A percentile compares a stretch with the other conserved stretches of the same genome.
These are phyloP conservation scores for Hippocampus abdominalis DNA, from an alignment of 2,113 vertebrate genomes.

Conservation along the genomic window DNA sequence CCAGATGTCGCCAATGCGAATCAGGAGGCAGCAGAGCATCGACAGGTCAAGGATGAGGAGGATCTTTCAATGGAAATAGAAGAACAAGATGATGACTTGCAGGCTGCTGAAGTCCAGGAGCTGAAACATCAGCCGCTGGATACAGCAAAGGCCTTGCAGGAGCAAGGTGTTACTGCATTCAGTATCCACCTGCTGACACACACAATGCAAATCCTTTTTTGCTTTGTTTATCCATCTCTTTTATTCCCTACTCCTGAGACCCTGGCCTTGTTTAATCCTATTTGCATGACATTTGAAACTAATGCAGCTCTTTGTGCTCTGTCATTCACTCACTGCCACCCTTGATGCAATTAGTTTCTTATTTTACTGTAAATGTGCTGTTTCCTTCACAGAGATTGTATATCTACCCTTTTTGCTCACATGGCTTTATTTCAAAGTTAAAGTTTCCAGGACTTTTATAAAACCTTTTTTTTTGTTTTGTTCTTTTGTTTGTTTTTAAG, in stretches of 20 bases:
- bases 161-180: constrained; percentile 63
- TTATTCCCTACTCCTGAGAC: not conserved
- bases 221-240: not conserved
- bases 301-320: too few relatives aligned
- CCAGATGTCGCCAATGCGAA: constrained; percentile 88
- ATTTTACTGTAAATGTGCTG: too few relatives aligned
- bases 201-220: not conserved
- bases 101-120: constrained; percentile 70
- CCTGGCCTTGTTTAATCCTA: not conserved
- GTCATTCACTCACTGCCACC: not conserved
- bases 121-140: constrained; percentile 82
- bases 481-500: not conserved
- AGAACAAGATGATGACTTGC: constrained; percentile 76
- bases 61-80: constrained; percentile 78
- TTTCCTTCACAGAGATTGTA: too few relatives aligned
- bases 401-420: not conserved
- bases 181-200: not conserved
- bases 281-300: not conserved
- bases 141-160: constrained; percentile 51
- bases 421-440: not conserved
- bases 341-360: too few relatives aligned
- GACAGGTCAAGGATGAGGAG: constrained; percentile 65
- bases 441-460: too few relatives aligned
- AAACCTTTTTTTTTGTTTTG: not conserved
- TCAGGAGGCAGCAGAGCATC: constrained; percentile 75